phyloP scores from a whole-genome alignment of 1,140 invertebrate species.

The Aphelenchoides avenae region DNA sequence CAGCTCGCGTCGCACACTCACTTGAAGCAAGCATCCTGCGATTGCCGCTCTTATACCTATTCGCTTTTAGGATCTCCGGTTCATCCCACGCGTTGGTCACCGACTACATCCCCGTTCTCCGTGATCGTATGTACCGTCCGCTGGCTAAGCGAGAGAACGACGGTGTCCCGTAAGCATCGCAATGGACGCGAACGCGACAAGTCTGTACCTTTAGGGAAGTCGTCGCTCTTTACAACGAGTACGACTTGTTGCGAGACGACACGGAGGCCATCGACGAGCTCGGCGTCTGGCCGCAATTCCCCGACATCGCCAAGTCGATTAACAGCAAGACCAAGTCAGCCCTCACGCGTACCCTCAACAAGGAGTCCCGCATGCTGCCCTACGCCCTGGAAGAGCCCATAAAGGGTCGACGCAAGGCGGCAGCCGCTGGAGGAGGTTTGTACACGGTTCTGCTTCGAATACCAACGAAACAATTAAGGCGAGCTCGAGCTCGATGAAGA shows the following conservation, averaged over 20 bases:
- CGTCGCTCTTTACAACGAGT: constrained; percentile 72
- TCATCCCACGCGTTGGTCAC: constrained; percentile 35
- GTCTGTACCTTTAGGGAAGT: constrained; percentile 63
- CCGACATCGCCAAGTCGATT: constrained; percentile 73
- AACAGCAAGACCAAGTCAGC: constrained; percentile 75
- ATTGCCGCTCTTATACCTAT: constrained; percentile 2
- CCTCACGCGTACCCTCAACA: constrained; percentile 85
- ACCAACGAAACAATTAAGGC: too few relatives aligned
- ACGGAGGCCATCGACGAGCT: constrained; percentile 80
- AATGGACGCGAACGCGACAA: too few relatives aligned
- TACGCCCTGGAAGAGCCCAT: constrained; percentile 61
- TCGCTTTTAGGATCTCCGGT: constrained; percentile 46
- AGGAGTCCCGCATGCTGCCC: constrained; percentile 70
- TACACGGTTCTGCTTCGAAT: too few relatives aligned
- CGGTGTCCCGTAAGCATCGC: constrained; percentile 63
- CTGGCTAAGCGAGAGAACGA: constrained; percentile 69
- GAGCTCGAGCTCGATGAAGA: too few relatives aligned
- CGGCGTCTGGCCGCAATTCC: constrained; percentile 73
- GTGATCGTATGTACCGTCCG: constrained; percentile 60
- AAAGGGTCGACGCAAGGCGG: constrained; percentile 13
- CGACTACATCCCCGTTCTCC: constrained; percentile 45
- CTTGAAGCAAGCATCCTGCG: constrained; percentile 66
- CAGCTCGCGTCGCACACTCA: constrained; percentile 77
- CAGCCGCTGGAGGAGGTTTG: too few relatives aligned
- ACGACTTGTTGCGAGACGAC: constrained; percentile 82